phyloP scores from a whole-genome alignment of 2,888 invertebrate genomes.

The Tridacna crocea region DNA sequence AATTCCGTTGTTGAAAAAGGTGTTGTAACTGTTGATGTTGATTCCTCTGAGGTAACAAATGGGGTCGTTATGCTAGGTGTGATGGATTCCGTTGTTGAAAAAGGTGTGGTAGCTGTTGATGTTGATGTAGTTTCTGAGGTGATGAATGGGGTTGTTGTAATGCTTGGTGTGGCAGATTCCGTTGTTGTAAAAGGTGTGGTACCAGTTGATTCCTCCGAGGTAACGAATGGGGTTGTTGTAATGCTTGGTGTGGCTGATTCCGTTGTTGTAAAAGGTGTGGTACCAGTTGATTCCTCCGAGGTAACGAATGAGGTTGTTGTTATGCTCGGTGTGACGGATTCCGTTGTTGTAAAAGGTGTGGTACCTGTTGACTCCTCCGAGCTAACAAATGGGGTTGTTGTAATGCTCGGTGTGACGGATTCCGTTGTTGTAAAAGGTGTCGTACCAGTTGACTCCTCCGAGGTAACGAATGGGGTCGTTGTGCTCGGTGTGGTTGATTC shows the following conservation, averaged over 20 bases:
- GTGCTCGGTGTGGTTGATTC: neutral
- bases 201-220: neutral
- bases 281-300: too few relatives aligned
- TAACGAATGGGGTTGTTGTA: slow-evolving; percentile 1
- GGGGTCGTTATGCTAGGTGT: neutral
- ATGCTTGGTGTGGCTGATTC: neutral
- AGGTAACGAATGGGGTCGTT: neutral
- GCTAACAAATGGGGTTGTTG: neutral
- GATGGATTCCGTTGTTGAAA: too few relatives aligned
- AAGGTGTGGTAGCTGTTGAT: too few relatives aligned
- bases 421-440: neutral
- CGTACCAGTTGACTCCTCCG: neutral
- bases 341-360: neutral
- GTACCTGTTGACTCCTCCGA: neutral
- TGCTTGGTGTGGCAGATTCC: neutral
- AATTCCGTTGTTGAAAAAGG: neutral
- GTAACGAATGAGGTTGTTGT: neutral
- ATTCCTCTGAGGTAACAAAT: neutral
- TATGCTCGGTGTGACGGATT: neutral
- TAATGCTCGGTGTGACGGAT: neutral
- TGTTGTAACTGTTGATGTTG: neutral
- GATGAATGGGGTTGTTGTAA: neutral
- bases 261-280: too few relatives aligned
- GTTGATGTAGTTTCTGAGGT: neutral
- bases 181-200: neutral